Evolutionary conservation across 2,888 invertebrate species (phyloP).

Genomic region (Tortricodes alternella): DNA sequence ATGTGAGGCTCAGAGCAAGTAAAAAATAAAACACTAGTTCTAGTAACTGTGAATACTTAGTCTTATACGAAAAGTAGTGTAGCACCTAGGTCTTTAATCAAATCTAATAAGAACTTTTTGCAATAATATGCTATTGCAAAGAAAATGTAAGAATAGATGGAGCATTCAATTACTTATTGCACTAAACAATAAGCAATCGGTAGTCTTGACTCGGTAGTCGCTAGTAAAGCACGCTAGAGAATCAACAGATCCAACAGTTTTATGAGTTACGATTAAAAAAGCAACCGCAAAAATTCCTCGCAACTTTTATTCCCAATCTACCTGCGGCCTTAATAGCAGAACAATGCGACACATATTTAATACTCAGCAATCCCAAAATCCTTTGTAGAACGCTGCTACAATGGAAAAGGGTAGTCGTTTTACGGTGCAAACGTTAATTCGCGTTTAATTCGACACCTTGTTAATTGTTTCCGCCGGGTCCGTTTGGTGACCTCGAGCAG

Average conservation of each 20-base stretch:
- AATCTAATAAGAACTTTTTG: too few relatives aligned
- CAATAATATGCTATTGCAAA: too few relatives aligned
- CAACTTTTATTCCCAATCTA: constrained; percentile 53
- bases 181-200: too few relatives aligned
- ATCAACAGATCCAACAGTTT: neutral
- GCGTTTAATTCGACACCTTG: constrained; percentile 83
- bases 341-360: constrained; percentile 79
- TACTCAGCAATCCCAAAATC: constrained; percentile 80
- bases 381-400: constrained; percentile 74
- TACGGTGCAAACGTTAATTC: constrained; percentile 79
- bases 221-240: too few relatives aligned
- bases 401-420: constrained; percentile 81
- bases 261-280: neutral
- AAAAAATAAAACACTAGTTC: too few relatives aligned
- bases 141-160: too few relatives aligned
- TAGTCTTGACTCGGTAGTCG: too few relatives aligned
- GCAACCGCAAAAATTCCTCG: constrained; percentile 16
- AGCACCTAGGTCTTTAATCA: too few relatives aligned
- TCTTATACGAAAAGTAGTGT: too few relatives aligned
- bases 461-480: constrained; percentile 81
- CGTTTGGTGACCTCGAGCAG: constrained; percentile 76
- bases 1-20: too few relatives aligned
- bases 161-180: too few relatives aligned
- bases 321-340: constrained; percentile 63
- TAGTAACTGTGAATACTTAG: too few relatives aligned